Base-by-base conservation (phyloP, 1,140 invertebrate species). In the Globodera rostochiensis region DNA sequence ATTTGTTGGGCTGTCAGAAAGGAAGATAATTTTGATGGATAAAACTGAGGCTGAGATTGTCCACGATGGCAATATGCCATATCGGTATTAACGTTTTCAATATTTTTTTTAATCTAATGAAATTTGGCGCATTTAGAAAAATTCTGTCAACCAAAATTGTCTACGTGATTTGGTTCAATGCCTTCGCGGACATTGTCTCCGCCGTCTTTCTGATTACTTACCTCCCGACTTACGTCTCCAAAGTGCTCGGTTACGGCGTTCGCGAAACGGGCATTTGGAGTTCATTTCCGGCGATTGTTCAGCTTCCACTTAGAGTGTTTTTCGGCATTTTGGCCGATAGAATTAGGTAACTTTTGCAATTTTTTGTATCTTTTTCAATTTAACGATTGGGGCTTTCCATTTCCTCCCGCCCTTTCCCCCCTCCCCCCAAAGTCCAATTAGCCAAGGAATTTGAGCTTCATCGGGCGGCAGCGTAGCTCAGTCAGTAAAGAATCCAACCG, bases 131-230 rank as follows among this genome's bases (percentile, higher is more conserved):
- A 64, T 60, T 71, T 80, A 47, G 77, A 13, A 81, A 21, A 49
- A 80, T 73, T 82, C n/a, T 82, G 82, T 47, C 21, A n/a, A 82
- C 83, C 2, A 49, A 64, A 77, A 47, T 82, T 21, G 76, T 82
- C 67, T 79, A 53, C 4, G 49, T 85, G 13, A 71, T 82, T 73
- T 82, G 81, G 83, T 85, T 84, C 46, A 86, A 86, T 64, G 83
- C 83, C 3, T 73, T 84, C 13, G 83, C 83, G 5, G 83, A 84
- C 64, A 84, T 84, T 57, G 74, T 86, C 45, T 81, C 84, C 47
- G 83, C 79, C 13, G 85, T 84, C 6, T 84, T 84, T 49, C 73
- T 84, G 73, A 69, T 84, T 19, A 84, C 83, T 15, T 84, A 84
- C 25, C 74, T 84, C n/a, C 83, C 83, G 15, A 86, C 75, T 15